Base-by-base conservation (phyloP, 2,888 invertebrate genomes). In the Cloeon dipterum region DNA sequence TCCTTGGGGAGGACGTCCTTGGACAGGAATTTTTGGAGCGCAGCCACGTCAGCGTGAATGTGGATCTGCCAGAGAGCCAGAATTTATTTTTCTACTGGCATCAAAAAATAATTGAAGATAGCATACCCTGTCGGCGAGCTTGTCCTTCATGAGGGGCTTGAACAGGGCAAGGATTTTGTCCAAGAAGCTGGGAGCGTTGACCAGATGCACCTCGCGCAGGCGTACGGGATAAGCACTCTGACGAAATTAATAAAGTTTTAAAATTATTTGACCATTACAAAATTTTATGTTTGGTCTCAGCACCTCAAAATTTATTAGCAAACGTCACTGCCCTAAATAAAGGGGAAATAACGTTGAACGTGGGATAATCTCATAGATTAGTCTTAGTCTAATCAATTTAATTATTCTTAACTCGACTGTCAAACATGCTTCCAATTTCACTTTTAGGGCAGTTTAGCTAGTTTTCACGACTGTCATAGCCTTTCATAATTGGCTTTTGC, bases 1-100 rank as follows among this genome's bases (percentile, higher is more conserved):
- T 86, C 86, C 36, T 66, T 57, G 0, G 85, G 85, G 39, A 86
- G 56, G n/a, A 14, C 7, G 16, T 29, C 29, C 14, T 29, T 29
- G n/a, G 29, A 16, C 14, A 29, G 13, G 16, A 29, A 29, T 16
- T 29, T 29, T 7, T 8, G 29, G 7, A 29, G 29, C 7, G 29
- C 29, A 7, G 5, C 16, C 29, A 29, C 5, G 14, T 29, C 16
- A 29, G 29, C 5, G 29, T 29, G 29, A 7, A 29, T 14, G 29
- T 29, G 29, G 29, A 29, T 29, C 29, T 29, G 21, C 21, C 21
- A 21, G 10, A 5, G n/a, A n/a, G n/a, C n/a, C n/a, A n/a, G n/a
- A 23, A 23, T 23, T 23, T 11, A 23, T 7, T 23, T 11, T 23
- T 11, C 8, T 23, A 23, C n/a, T n/a, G n/a, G n/a, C n/a, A 23